Conservation (phyloP, 2,888 invertebrate species). For the Meganola albula region DNA sequence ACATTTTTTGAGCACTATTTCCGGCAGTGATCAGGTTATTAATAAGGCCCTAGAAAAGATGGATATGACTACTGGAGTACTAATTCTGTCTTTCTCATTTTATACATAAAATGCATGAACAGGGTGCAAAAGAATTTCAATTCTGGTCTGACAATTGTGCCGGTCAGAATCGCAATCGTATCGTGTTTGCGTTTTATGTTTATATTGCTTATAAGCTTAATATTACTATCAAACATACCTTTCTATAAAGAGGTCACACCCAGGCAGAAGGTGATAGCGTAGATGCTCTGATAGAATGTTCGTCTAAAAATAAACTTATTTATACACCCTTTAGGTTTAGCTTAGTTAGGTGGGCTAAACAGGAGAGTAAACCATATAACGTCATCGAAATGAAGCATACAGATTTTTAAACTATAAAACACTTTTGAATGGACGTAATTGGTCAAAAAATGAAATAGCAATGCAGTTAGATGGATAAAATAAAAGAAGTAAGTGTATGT, state of each 20-base stretch:
- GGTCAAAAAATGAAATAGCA: slow-evolving; percentile 3
- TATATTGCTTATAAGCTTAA: slow-evolving; percentile 1
- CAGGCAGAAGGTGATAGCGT: slow-evolving; percentile 25
- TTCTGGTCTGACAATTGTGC: too few relatives aligned
- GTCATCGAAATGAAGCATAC: background rate
- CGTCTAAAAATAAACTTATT: slow-evolving; percentile 13
- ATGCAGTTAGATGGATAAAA: slow-evolving; percentile 1
- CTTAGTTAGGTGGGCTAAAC: slow-evolving; percentile 7
- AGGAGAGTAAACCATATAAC: slow-evolving; percentile 3
- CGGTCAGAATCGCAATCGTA: too few relatives aligned
- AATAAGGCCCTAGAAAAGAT: too few relatives aligned
- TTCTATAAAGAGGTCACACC: slow-evolving; percentile 18
- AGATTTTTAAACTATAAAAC: slow-evolving; percentile 3
- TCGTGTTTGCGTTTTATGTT: background rate
- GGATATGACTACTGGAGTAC: too few relatives aligned
- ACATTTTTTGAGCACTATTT: too few relatives aligned
- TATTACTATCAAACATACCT: slow-evolving; percentile 4
- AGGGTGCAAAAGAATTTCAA: too few relatives aligned
- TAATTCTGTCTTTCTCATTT: too few relatives aligned
- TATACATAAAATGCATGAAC: too few relatives aligned
- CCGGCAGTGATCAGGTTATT: too few relatives aligned
- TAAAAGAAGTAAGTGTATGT: slow-evolving; percentile 1
- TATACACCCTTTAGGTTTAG: slow-evolving; percentile 8
- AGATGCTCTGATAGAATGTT: slow-evolving; percentile 23
- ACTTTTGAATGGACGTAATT: background rate